Conservation (phyloP, 2,888 invertebrate species). For the Blomia tropicalis region DNA sequence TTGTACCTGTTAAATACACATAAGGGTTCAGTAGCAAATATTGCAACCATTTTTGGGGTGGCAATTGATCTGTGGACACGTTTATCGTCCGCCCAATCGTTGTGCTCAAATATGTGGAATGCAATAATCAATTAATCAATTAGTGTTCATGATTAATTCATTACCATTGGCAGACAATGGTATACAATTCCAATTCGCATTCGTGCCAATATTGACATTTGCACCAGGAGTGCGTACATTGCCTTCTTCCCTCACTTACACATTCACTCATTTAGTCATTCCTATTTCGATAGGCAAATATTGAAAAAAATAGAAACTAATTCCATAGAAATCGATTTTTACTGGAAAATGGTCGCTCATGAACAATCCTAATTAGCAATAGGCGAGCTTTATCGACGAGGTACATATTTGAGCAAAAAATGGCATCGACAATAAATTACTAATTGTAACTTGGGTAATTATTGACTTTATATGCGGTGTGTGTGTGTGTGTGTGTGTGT, state of each 20-base stretch:
- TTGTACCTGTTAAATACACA: neutral
- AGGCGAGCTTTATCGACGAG: neutral
- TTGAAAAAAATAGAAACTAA: neutral
- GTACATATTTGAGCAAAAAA: neutral
- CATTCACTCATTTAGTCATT: no score
- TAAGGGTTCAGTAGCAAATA: no score
- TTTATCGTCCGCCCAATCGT: neutral
- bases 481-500: neutral
- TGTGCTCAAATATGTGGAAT: neutral
- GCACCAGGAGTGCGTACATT: no score
- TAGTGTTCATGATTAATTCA: constrained; percentile 4
- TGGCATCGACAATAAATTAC: constrained; percentile 9
- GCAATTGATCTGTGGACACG: neutral
- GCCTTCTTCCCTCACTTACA: neutral
- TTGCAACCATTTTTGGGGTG: no score
- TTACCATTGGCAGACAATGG: no score
- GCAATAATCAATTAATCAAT: constrained; percentile 15
- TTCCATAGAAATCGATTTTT: neutral
- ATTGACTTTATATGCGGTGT: neutral
- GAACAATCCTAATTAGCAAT: neutral
- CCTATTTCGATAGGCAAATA: neutral
- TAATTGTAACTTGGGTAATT: constrained; percentile 9
- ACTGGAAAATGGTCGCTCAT: neutral
- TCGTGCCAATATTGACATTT: neutral
- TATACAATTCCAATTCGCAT: no score